These are phyloP conservation scores for Dolichallabes microphthalmus DNA, from an alignment of 2,113 vertebrate species.

Conservation along the genomic window DNA sequence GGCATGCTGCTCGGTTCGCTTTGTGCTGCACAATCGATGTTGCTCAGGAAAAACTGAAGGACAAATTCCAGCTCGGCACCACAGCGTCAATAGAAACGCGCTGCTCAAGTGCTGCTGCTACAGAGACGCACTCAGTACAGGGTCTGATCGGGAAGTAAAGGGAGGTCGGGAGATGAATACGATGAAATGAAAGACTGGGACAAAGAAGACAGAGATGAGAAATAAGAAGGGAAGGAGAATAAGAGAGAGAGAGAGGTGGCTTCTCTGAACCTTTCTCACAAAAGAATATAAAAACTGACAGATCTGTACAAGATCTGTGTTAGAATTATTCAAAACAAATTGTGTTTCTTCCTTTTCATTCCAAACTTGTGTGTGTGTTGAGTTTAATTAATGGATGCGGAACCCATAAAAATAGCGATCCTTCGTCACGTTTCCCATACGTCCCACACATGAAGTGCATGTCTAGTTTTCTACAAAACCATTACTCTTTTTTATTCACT, in stretches of 20 bases:
- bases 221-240: not conserved
- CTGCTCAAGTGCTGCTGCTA: slow-evolving; percentile 25
- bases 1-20: slow-evolving; percentile 35
- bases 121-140: slow-evolving; percentile 8
- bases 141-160: slow-evolving; percentile 2
- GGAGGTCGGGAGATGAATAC: slow-evolving; percentile 39
- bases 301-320: not conserved
- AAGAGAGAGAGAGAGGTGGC: not conserved
- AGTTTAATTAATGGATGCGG: not conserved
- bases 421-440: not conserved
- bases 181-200: slow-evolving; percentile 7
- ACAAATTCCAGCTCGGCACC: slow-evolving; percentile 42
- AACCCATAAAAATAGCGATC: not conserved
- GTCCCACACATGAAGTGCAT: not conserved
- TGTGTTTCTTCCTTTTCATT: not conserved
- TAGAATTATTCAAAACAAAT: not conserved
- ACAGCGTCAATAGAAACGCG: slow-evolving; percentile 28
- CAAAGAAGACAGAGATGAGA: not conserved
- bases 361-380: not conserved
- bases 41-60: slow-evolving; percentile 44
- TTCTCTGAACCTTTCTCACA: slow-evolving; percentile 9
- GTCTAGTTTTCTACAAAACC: no score
- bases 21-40: slow-evolving; percentile 40
- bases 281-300: not conserved
- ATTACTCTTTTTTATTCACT: not conserved